Percentiles rank a stretch among this genome's conserved stretches.
Evolutionary conservation across 2,113 vertebrate species (phyloP).

Genomic region (Martes martes): DNA sequence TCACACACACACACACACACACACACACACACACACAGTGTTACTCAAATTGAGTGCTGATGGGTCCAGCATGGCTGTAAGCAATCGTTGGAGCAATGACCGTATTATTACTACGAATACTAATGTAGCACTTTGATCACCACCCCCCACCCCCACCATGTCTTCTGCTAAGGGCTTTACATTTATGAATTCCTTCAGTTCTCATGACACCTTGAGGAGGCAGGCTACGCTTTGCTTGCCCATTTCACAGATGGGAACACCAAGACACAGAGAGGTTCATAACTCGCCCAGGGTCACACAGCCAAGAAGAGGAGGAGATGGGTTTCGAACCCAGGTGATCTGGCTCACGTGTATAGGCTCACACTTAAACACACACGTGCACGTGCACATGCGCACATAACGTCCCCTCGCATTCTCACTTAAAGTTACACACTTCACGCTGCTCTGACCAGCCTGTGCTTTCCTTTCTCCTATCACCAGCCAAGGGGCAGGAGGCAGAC

Average conservation of each 20-base stretch:
- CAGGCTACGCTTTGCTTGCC: not conserved
- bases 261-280: not conserved
- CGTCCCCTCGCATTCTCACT: not conserved
- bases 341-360: not conserved
- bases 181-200: not conserved
- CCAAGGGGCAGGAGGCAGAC: not conserved
- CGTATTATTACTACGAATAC: not conserved
- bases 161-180: not conserved
- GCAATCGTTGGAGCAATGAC: not conserved
- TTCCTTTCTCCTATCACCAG: not conserved
- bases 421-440: not conserved
- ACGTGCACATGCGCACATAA: not conserved
- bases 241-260: not conserved
- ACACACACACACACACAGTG: no score
- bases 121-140: not conserved
- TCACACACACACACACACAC: no score
- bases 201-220: not conserved
- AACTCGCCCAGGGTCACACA: not conserved
- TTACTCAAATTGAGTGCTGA: not conserved
- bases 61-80: not conserved
- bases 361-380: not conserved
- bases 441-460: not conserved
- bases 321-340: not conserved
- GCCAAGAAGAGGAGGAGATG: not conserved
- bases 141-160: fast-evolving